Conservation (phyloP, 2,113 vertebrate genomes). For the Pomatostomus ruficeps region DNA sequence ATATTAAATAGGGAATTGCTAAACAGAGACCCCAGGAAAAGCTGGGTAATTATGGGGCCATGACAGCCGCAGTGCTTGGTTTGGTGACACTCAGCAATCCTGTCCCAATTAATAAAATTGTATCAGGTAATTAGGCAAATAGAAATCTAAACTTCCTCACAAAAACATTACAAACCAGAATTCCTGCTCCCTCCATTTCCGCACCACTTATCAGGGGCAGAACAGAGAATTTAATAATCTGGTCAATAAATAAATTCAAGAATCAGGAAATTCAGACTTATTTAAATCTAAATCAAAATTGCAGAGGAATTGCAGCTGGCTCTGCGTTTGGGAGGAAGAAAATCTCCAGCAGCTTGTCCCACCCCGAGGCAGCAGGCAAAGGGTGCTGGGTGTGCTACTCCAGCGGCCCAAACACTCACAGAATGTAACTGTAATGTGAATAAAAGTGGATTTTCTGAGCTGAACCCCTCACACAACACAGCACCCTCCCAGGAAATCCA, state of each 20-base stretch:
- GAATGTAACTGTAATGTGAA: rapidly evolving
- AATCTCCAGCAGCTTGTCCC: neutral
- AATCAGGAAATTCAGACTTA: neutral
- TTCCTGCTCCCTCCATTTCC: neutral
- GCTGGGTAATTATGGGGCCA: too few relatives aligned
- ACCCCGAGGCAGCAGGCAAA: neutral
- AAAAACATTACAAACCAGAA: neutral
- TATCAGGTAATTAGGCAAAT: neutral
- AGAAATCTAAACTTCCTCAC: neutral
- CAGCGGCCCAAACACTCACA: neutral
- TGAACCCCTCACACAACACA: neutral
- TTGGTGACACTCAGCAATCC: neutral
- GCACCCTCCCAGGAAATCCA: rapidly evolving
- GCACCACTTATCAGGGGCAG: neutral
- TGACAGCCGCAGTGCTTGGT: neutral
- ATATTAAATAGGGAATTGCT: neutral
- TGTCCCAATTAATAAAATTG: neutral
- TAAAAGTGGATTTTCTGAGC: neutral
- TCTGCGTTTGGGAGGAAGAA: neutral
- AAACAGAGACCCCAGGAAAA: neutral
- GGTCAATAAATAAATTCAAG: too few relatives aligned
- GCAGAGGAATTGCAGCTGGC: neutral
- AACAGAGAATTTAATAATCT: neutral
- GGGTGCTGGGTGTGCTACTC: neutral
- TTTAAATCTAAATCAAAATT: neutral